Base-by-base conservation (phyloP, 2,113 vertebrate species). In the Peromyscus polionotus region DNA sequence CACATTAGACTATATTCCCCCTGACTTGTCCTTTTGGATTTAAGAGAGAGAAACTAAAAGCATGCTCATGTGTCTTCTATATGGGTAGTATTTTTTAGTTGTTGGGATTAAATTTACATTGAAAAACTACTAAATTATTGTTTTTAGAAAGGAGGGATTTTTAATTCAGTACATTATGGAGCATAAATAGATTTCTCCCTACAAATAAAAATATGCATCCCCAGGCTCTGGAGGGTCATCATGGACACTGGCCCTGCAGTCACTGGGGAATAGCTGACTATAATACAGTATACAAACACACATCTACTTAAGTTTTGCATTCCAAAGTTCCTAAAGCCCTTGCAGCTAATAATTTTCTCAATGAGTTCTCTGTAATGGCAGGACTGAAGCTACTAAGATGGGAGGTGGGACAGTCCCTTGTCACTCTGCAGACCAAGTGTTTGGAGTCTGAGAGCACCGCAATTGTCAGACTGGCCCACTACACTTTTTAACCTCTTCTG, bases 41-140 rank as follows among this genome's bases (percentile, higher is more conserved):
- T 95, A 92, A 95, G 28, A 94, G 17, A 80, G 6, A 85, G 10
- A 48, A 36, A 83, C 31, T 76, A 80, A 75, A 85, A 91, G 31
- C 7, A 88, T 54, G 76, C 42, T 54, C 65, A 39, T 48, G 48
- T 17, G 85, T 26, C 73, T 5, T 68, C 22, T 73, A 3, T 22
- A 68, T 20, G 0, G 28, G 5, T 3, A 54, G 54, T 54, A 54
- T 14, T 90, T 95, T 6, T 28, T 81, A 63, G 45, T n/a, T 87
- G 70, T 6, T 59, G 75, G 14, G 51, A 90, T 79, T 90, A 36
- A 36, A 72, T 84, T 36, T 94, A 88, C 19, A 8, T 39, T 61
- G 22, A 76, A 57, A 73, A 72, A 87, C 6, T 7, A 77, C 22
- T 22, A 79, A 57, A 73, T 39, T 54, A 54, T 68, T 51, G 51